Base-by-base conservation (phyloP, 2,113 vertebrate genomes). In the Neolamprologus caudopunctatus region DNA sequence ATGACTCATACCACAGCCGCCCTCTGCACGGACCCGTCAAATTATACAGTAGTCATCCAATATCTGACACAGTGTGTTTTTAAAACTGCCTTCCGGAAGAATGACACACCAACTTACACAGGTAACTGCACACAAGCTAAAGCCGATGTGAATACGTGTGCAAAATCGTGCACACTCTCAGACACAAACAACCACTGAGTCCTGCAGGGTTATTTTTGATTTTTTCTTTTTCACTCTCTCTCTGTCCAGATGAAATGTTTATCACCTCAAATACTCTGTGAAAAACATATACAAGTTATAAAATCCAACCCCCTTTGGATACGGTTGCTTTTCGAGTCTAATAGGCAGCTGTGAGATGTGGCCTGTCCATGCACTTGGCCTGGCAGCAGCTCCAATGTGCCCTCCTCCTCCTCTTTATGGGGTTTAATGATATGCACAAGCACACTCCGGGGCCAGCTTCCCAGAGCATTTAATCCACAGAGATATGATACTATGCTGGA, bases 1-100 rank as follows among this genome's bases (percentile, higher is more conserved):
- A 96, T 96, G 96, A 95, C 94, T 96, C 95, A 95, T 96, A 95
- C 91, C 94, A 91, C 94, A 94, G 93, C 89, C 85, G 85, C 90
- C 86, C 91, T 95, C 94, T 92, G 93, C 91, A 94, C 92, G 86
- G 93, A 92, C 88, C 93, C 90, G 55, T 94, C 95, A 95, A 95
- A 95, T 95, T 94, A 95, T 95, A 93, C 93, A 93, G 94, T 95
- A 83, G 93, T 83, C 88, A 79, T 93, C 92, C 94, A 93, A 93
- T 95, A 95, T 94, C 93, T 93, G 95, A 93, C 89, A 93, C 80
- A 87, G 87, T 89, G 89, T 91, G 91, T 93, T 95, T 94, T 94
- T 84, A 92, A 95, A 94, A 91, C 92, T 89, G 91, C 90, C 93
- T 92, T 92, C 89, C 42, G 85, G 87, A 94, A 92, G 90, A 94